Percentiles rank a stretch among this genome's conserved stretches.
Conservation (phyloP, 1,140 invertebrate species). For the Stratiolaelaps scimitus region DNA sequence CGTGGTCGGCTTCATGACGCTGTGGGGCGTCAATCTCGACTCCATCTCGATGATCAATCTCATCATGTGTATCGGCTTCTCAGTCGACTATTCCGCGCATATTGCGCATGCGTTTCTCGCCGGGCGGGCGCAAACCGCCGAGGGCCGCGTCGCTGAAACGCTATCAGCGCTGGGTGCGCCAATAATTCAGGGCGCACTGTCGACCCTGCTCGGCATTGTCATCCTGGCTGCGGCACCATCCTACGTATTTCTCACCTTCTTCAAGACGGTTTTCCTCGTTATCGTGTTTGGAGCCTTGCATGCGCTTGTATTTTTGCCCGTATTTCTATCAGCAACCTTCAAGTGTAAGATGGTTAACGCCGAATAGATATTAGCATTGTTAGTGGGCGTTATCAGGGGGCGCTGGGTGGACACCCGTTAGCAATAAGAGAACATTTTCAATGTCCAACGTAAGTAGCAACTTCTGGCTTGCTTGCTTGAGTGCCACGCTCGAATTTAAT, state of each 20-base stretch:
- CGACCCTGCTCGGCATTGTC: conserved; percentile 78
- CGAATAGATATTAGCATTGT: too few species aligned
- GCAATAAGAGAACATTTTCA: too few species aligned
- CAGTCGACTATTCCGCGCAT: conserved; percentile 91
- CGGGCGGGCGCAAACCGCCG: conserved; percentile 43
- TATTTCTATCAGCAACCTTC: conserved; percentile 56
- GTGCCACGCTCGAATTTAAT: too few species aligned
- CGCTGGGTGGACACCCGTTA: too few species aligned
- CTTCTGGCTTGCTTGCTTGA: too few species aligned
- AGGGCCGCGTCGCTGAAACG: conserved; percentile 65
- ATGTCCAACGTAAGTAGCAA: too few species aligned
- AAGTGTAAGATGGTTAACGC: conserved; percentile 1
- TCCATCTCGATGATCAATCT: conserved; percentile 98
- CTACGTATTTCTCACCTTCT: conserved; percentile 95
- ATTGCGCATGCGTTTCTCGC: conserved; percentile 94
- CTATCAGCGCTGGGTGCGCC: conserved; percentile 79
- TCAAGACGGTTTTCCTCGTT: conserved; percentile 93
- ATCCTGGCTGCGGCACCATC: conserved; percentile 76
- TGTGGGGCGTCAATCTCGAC: conserved; percentile 88
- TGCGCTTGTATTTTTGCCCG: conserved; percentile 77
- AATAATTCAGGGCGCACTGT: conserved; percentile 82
- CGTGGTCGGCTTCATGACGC: conserved; percentile 86
- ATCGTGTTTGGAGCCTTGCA: conserved; percentile 88
- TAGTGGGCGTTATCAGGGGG: too few species aligned
- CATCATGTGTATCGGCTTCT: conserved; percentile 97